Base-by-base conservation (phyloP, 2,888 invertebrate genomes). In the Uropetala carovei region DNA sequence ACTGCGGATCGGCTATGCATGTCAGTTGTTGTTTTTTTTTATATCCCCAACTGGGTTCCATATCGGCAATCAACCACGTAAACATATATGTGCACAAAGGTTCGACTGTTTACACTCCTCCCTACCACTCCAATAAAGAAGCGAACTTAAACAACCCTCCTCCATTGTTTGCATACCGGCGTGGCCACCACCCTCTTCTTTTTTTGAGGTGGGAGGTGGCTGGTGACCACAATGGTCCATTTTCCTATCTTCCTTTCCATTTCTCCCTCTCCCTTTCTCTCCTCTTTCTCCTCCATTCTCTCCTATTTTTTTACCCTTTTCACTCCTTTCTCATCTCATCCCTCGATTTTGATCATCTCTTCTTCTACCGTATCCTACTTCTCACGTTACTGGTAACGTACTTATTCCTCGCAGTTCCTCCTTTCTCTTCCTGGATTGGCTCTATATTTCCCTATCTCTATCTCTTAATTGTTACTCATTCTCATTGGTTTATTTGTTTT, bases 11-110 rank as follows among this genome's bases (percentile, higher is more conserved):
- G 75, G n/a, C n/a, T 68, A 22, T 9, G 68, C 64, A 64, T 64
- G 64, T 22, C 68, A 75, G 22, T 75, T 27, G 22, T 27, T 43
- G 43, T 75, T 27, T 75, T 75, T 27, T 75, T 75, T 75, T 75
- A 27, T 75, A 13, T 18, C 27, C 22, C 10, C 75, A 75, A 22
- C 10, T 27, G 75, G 75, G 75, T 75, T 75, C 75, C 13, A 75
- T 75, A 75, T 22, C 75, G 75, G 75, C 75, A 75, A 75, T 75
- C 75, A 75, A 75, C 75, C 75, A 14, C 75, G 75, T 75, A 75
- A 75, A 75, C 75, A 75, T 75, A 75, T 75, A 75, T 75, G 22
- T 75, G 22, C 75, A 22, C 75, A 75, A 75, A 75, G 75, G 75
- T 27, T 75, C 75, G 75, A 27, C 75, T 75, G 75, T 75, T 75